These are phyloP conservation scores for Eulithis testata DNA, from an alignment of 2,888 invertebrate species.

Conservation along the genomic window DNA sequence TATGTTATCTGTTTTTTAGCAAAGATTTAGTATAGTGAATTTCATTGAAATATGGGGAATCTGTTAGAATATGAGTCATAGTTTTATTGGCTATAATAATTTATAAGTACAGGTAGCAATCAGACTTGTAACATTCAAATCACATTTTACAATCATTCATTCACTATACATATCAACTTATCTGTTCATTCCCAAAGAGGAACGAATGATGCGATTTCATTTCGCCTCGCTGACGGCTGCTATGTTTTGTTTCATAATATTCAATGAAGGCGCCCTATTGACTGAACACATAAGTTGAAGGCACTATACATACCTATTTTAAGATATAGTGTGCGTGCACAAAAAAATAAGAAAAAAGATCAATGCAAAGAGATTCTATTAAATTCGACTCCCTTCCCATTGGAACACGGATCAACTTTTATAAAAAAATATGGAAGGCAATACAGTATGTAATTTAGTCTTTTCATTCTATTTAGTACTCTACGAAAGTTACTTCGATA, in stretches of 20 bases:
- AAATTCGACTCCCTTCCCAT: not conserved
- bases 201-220: not conserved
- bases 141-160: conserved; percentile 9
- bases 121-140: conserved; percentile 6
- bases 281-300: not conserved
- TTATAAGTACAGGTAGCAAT: not conserved
- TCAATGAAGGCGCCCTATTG: not conserved
- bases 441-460: no score
- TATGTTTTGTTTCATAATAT: not conserved
- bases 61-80: no score
- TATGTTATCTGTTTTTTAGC: no score
- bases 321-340: conserved; percentile 1
- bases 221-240: no score
- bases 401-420: not conserved
- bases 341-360: not conserved
- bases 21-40: no score
- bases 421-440: not conserved
- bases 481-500: no score
- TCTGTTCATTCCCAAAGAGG: not conserved
- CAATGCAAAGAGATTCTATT: not conserved
- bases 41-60: no score
- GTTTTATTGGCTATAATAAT: no score
- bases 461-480: no score
- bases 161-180: not conserved
- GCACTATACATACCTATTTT: not conserved